These are phyloP conservation scores for Nothura maculosa DNA, from an alignment of 2,797 vertebrate species.

Conservation along the genomic window DNA sequence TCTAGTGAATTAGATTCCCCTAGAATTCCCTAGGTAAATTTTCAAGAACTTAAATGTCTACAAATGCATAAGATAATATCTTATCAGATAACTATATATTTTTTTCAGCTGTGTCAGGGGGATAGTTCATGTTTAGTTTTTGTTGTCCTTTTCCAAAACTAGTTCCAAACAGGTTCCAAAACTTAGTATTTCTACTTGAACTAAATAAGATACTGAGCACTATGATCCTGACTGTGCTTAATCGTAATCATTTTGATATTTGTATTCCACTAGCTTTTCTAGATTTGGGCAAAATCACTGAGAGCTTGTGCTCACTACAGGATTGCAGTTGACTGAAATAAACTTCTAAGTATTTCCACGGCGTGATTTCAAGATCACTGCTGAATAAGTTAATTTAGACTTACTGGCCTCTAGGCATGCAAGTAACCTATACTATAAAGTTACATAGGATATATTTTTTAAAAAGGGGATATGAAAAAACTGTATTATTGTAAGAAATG, in stretches of 20 bases:
- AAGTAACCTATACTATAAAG: background rate
- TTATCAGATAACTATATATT: background rate
- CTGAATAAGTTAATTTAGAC: background rate
- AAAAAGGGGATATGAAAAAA: background rate
- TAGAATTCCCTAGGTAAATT: background rate
- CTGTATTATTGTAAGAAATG: background rate
- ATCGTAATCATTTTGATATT: background rate
- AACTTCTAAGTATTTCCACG: background rate
- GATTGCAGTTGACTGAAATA: background rate
- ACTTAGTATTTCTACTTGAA: background rate
- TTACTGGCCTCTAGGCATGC: background rate
- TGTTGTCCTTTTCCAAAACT: fast-evolving
- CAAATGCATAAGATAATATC: background rate
- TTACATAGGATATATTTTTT: background rate
- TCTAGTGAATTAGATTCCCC: background rate
- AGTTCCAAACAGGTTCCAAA: too few species aligned
- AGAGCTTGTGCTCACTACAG: background rate
- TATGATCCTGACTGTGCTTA: background rate
- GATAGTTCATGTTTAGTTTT: background rate
- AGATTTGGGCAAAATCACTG: background rate
- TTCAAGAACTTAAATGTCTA: background rate
- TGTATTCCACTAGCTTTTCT: background rate
- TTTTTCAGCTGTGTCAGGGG: fast-evolving
- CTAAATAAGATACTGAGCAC: fast-evolving
- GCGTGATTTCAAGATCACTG: background rate